Conservation (phyloP, 1,140 invertebrate genomes). For the Drosophila sp. region DNA sequence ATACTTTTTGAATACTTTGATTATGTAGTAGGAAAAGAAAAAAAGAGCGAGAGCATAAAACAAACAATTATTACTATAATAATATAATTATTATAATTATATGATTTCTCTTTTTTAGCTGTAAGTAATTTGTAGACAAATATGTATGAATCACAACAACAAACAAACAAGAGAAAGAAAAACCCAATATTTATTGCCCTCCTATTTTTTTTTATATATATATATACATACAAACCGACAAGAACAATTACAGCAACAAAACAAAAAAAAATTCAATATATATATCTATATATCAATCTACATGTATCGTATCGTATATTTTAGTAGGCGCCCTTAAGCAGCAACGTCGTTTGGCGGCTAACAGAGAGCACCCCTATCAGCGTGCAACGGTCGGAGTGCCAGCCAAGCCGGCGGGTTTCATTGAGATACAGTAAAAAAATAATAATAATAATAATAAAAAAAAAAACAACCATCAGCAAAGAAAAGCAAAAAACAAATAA, state of each 20-base stretch:
- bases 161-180: neutral
- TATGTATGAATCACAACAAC: constrained; percentile 15
- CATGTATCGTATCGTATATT: constrained; percentile 81
- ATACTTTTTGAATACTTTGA: constrained; percentile 7
- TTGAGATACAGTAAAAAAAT: constrained; percentile 76
- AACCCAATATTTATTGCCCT: constrained; percentile 30
- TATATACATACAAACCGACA: constrained; percentile 34
- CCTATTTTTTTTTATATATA: constrained; percentile 25
- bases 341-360: constrained; percentile 88
- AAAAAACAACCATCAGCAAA: constrained; percentile 10
- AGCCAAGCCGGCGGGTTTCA: constrained; percentile 85
- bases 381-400: constrained; percentile 92
- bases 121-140: constrained; percentile 48
- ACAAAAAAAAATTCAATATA: neutral
- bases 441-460: neutral
- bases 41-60: constrained; percentile 48
- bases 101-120: constrained; percentile 48
- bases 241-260: neutral
- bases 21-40: constrained; percentile 25
- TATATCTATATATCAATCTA: constrained; percentile 65
- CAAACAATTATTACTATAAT: constrained; percentile 18
- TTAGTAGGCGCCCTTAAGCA: constrained; percentile 86
- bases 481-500: constrained; percentile 9
- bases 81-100: constrained; percentile 45
- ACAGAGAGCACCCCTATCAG: constrained; percentile 96